Conservation (phyloP, 2,888 invertebrate genomes). For the Pyralis farinalis region DNA sequence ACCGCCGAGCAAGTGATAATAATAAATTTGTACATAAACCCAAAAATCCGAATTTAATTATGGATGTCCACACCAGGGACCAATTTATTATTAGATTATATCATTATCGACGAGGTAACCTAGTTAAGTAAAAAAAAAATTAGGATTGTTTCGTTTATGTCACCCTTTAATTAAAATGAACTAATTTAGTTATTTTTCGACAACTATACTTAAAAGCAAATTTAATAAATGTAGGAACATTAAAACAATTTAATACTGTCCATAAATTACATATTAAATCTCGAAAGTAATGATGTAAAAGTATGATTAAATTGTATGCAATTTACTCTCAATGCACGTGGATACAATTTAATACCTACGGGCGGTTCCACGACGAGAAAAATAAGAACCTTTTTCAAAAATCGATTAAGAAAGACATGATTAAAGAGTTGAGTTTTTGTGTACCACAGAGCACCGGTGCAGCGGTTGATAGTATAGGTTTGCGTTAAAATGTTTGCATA, state of each 20-base stretch:
- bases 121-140: too few relatives aligned
- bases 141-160: too few relatives aligned
- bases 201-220: slow-evolving; percentile 2
- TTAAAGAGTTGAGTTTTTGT: slow-evolving; percentile 57
- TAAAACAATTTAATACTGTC: not conserved
- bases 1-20: too few relatives aligned
- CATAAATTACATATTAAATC: slow-evolving; percentile 42
- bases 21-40: too few relatives aligned
- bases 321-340: slow-evolving; percentile 57
- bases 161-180: too few relatives aligned
- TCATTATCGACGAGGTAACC: too few relatives aligned
- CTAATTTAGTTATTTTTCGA: slow-evolving; percentile 11
- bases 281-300: slow-evolving; percentile 28
- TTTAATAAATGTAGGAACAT: too few relatives aligned
- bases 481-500: slow-evolving; percentile 65
- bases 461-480: slow-evolving; percentile 36
- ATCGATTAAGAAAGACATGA: slow-evolving; percentile 73
- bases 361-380: slow-evolving; percentile 43
- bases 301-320: slow-evolving; percentile 47
- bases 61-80: too few relatives aligned
- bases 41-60: too few relatives aligned
- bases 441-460: slow-evolving; percentile 27
- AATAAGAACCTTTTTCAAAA: slow-evolving; percentile 64
- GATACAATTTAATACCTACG: slow-evolving; percentile 55
- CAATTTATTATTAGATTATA: too few relatives aligned